A percentile compares a stretch with the other conserved stretches of the same genome.
These are phyloP conservation scores for Chascanopsetta lugubris DNA, from an alignment of 2,113 vertebrate genomes.

Conservation along the genomic window DNA sequence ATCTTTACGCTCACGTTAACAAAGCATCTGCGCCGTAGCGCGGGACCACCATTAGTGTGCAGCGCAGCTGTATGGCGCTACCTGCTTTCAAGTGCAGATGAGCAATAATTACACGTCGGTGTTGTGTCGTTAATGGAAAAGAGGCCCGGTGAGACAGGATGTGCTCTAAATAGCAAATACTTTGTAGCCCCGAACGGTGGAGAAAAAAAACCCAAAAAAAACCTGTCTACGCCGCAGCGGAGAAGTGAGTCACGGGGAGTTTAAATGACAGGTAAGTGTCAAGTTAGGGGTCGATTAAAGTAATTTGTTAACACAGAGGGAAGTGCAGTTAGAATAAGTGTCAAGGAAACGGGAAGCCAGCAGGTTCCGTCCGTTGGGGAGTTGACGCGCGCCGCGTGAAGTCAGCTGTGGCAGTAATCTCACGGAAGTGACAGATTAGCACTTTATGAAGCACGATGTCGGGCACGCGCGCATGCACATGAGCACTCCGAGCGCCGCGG, in stretches of 20 bases:
- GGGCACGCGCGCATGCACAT: background rate
- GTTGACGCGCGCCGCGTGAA: slow-evolving; percentile 49
- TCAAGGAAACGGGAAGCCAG: slow-evolving; percentile 50
- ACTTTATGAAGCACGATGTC: slow-evolving; percentile 19
- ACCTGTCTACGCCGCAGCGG: background rate
- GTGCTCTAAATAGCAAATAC: slow-evolving; percentile 41
- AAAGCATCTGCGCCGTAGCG: slow-evolving; percentile 17
- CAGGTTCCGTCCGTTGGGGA: slow-evolving; percentile 55
- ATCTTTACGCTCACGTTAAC: background rate
- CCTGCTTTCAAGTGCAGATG: slow-evolving; percentile 56
- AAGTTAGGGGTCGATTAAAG: slow-evolving; percentile 51
- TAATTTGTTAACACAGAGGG: slow-evolving; percentile 42
- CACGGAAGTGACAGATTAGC: slow-evolving; percentile 56
- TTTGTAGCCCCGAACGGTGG: slow-evolving; percentile 22
- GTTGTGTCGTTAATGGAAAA: slow-evolving; percentile 51
- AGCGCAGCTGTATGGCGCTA: slow-evolving; percentile 16
- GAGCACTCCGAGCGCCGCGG: background rate
- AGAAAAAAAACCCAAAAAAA: too few species aligned
- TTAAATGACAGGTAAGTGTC: slow-evolving; percentile 59
- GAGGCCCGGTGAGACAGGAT: slow-evolving; percentile 36
- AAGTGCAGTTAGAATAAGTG: slow-evolving; percentile 42
- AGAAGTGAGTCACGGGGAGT: slow-evolving; percentile 19
- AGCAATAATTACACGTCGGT: slow-evolving; percentile 56
- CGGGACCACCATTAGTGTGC: slow-evolving; percentile 12
- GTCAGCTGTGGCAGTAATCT: slow-evolving; percentile 46